Percentiles rank a stretch among this genome's conserved stretches.
These are phyloP conservation scores for Imbricaverruca yamaguchii DNA, from an alignment of 2,888 invertebrate species.

Conservation along the genomic window DNA sequence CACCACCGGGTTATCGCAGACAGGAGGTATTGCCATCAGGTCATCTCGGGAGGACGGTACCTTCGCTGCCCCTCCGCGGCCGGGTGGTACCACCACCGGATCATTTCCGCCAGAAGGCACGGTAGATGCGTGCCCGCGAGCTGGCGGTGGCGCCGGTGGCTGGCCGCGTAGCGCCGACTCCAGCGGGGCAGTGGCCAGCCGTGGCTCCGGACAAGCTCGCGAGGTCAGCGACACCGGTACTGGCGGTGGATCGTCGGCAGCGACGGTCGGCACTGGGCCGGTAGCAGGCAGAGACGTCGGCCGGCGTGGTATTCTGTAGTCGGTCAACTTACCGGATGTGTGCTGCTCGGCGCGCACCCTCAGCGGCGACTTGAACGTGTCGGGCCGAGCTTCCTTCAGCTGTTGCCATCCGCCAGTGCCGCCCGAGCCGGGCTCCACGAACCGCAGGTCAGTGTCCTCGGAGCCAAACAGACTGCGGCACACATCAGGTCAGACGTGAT, in stretches of 20 bases:
- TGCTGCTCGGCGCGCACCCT: background rate
- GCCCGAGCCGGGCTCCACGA: conserved; percentile 1
- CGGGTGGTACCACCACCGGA: too few relatives aligned
- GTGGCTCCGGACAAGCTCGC: background rate
- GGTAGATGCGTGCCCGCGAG: too few relatives aligned
- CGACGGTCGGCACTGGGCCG: background rate
- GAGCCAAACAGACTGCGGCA: too few relatives aligned
- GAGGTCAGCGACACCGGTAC: background rate
- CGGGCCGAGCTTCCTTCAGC: conserved; percentile 11
- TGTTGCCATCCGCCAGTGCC: conserved; percentile 18
- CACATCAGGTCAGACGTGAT: too few relatives aligned
- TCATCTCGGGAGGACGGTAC: too few relatives aligned
- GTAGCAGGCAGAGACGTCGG: background rate
- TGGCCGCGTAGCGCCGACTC: too few relatives aligned
- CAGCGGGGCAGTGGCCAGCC: too few relatives aligned
- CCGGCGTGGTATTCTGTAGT: conserved; percentile 4
- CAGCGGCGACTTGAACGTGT: conserved; percentile 17
- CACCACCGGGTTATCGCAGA: too few relatives aligned
- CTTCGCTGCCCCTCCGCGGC: too few relatives aligned
- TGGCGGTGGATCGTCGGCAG: background rate
- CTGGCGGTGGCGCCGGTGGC: background rate
- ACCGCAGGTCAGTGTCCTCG: conserved; percentile 28
- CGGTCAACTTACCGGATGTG: background rate
- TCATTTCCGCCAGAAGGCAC: too few relatives aligned
- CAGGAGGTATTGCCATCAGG: too few relatives aligned